Percentiles rank a stretch among this genome's conserved stretches.
Evolutionary conservation across 2,888 invertebrate species (phyloP).

Genomic region (Helicoverpa assulta): DNA sequence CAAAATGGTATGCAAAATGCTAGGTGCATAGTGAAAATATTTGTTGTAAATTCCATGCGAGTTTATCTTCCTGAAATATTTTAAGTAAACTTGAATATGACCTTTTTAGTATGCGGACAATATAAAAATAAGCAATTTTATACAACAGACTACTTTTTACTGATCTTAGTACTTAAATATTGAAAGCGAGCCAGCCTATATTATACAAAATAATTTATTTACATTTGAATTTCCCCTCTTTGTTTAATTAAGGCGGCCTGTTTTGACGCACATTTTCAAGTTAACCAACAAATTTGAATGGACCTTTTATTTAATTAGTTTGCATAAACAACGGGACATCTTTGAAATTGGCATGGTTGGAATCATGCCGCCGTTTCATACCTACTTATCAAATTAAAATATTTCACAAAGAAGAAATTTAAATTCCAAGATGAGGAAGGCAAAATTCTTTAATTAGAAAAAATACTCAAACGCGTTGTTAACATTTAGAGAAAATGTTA

Average conservation of each 20-base stretch:
- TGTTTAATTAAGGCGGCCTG: conserved; percentile 63
- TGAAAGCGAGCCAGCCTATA: conserved; percentile 36
- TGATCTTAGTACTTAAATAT: conserved; percentile 35
- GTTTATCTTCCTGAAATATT: no score
- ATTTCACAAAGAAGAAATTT: not conserved
- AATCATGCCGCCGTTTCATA: conserved; percentile 32
- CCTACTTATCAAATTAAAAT: conserved; percentile 9
- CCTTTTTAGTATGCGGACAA: no score
- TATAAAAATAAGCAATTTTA: not conserved
- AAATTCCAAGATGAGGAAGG: not conserved
- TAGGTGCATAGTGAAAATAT: no score
- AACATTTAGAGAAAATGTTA: not conserved
- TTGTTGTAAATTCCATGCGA: no score
- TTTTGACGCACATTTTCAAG: conserved; percentile 65
- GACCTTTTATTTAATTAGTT: conserved; percentile 72
- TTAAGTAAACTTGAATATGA: no score
- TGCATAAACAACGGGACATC: conserved; percentile 66
- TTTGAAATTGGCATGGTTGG: conserved; percentile 60
- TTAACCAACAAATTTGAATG: conserved; percentile 70
- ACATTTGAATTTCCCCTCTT: conserved; percentile 58
- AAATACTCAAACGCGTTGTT: not conserved
- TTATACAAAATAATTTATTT: conserved; percentile 59
- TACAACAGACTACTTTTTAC: conserved; percentile 22
- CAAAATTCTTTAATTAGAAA: not conserved
- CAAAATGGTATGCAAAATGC: no score